These are phyloP conservation scores for Stomorhina lunata DNA, from an alignment of 2,888 invertebrate species.

Conservation along the genomic window DNA sequence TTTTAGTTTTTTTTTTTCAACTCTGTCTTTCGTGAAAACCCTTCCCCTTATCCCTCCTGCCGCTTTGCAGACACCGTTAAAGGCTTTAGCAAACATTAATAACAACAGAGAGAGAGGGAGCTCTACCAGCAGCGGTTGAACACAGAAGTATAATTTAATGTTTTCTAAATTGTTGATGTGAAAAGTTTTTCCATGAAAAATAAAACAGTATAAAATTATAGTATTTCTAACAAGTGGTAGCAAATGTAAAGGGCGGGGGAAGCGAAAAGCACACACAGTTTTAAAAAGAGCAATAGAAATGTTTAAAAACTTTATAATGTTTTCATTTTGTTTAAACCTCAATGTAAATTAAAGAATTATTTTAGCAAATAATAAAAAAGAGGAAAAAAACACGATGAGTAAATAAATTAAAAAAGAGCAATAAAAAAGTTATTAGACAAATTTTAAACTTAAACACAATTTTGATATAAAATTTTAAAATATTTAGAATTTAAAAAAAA, in stretches of 20 bases:
- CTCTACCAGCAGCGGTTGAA: conserved; percentile 29
- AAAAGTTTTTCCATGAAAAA: conserved; percentile 57
- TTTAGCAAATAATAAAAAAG: not conserved
- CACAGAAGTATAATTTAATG: conserved; percentile 63
- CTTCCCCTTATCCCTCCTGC: not conserved
- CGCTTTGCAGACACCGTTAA: not conserved
- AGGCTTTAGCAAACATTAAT: conserved; percentile 2
- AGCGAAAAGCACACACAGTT: no score
- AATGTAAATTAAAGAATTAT: conserved; percentile 14
- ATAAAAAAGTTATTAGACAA: not conserved
- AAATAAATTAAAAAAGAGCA: no score
- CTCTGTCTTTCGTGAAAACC: not conserved
- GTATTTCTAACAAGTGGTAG: not conserved
- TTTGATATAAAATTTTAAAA: not conserved
- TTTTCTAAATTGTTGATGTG: conserved; percentile 62
- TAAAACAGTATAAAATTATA: conserved; percentile 3
- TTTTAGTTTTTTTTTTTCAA: not conserved
- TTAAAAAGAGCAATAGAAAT: not conserved
- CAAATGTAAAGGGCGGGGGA: not conserved
- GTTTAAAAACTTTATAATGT: conserved; percentile 12
- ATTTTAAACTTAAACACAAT: not conserved
- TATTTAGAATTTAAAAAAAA: no score
- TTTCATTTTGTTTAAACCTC: conserved; percentile 16
- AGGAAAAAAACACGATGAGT: no score
- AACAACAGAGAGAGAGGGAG: conserved; percentile 23